Evolutionary conservation across 2,888 invertebrate species (phyloP).

Genomic region (Petrolisthes manimaculis): DNA sequence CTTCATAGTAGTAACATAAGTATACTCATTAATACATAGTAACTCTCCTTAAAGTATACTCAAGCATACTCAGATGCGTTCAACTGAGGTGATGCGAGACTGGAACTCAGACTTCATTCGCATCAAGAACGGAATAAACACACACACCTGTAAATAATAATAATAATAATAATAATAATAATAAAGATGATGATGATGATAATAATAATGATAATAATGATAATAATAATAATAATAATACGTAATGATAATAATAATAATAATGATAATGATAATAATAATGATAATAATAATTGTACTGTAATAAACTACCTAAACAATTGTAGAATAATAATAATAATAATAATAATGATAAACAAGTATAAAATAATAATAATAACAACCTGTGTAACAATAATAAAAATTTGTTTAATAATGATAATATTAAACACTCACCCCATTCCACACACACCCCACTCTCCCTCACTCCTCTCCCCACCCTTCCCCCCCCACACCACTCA

Average conservation of each 20-base stretch:
- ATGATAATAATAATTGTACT: too few relatives aligned
- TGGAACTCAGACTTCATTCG: conserved; percentile 69
- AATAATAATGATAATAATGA: background rate
- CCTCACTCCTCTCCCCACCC: background rate
- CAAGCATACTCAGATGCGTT: conserved; percentile 70
- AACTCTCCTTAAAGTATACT: conserved; percentile 30
- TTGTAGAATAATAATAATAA: background rate
- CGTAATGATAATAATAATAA: background rate
- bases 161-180: background rate
- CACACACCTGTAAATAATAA: conserved; percentile 67
- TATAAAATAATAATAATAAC: too few relatives aligned
- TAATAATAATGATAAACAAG: too few relatives aligned
- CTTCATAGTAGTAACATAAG: too few relatives aligned
- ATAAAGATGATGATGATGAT: background rate
- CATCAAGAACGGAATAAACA: conserved; percentile 68
- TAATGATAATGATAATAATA: too few relatives aligned
- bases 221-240: background rate
- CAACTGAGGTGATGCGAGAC: conserved; percentile 71
- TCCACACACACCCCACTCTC: background rate
- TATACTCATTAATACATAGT: too few relatives aligned
- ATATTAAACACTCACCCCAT: background rate
- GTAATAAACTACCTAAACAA: too few relatives aligned
- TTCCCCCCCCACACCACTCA: background rate
- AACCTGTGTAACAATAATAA: background rate
- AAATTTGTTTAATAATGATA: background rate